Evolutionary conservation across 2,797 vertebrate species (phyloP).

Genomic region (Acanthis flammea): DNA sequence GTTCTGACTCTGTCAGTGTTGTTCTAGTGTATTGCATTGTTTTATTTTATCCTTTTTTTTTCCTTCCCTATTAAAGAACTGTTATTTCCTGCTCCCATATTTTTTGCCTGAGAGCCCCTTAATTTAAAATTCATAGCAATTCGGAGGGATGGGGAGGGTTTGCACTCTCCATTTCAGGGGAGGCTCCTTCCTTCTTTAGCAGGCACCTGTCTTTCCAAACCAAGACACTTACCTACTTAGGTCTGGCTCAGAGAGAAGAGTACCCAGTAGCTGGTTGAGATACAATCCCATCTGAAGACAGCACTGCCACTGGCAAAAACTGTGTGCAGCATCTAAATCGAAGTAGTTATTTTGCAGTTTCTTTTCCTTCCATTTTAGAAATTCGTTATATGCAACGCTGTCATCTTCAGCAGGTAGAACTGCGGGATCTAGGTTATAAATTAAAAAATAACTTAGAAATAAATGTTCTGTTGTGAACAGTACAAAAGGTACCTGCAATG

Average conservation of each 20-base stretch:
- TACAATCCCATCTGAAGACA: conserved; percentile 87
- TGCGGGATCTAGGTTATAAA: conserved; percentile 30
- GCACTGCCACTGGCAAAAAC: conserved; percentile 93
- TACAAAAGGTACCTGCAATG: not conserved
- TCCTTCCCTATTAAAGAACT: no score
- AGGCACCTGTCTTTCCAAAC: no score
- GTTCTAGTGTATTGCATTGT: no score
- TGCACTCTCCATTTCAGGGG: no score
- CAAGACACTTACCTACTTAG: conserved; percentile 63
- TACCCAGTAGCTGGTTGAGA: conserved; percentile 87
- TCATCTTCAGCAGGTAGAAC: not conserved
- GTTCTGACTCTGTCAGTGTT: no score
- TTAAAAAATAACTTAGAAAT: not conserved
- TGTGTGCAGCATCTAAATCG: conserved; percentile 82
- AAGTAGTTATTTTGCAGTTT: conserved; percentile 33
- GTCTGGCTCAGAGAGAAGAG: conserved; percentile 82
- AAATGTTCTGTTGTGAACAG: not conserved
- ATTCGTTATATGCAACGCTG: conserved; percentile 6
- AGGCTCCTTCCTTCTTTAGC: no score
- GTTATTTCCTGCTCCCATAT: no score
- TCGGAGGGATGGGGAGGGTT: no score
- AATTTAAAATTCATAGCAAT: no score
- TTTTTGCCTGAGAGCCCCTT: no score
- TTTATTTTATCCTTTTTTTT: no score
- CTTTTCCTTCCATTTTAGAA: conserved; percentile 56